These are phyloP conservation scores for Pyralis farinalis DNA, from an alignment of 2,888 invertebrate genomes.

Conservation along the genomic window DNA sequence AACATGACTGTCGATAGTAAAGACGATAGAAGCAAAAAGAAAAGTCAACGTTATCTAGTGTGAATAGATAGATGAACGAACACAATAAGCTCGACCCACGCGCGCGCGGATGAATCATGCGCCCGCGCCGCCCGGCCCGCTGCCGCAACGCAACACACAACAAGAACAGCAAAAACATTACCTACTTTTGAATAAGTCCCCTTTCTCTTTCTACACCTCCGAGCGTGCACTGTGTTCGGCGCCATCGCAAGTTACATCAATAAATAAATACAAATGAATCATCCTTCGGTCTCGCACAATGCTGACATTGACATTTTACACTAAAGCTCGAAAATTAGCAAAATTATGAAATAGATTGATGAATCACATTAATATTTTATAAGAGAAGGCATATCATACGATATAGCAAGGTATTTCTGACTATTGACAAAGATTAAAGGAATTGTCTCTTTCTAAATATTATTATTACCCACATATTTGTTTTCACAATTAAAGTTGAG, in stretches of 20 bases:
- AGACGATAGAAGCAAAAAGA: constrained; percentile 52
- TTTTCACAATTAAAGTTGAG: too few relatives aligned
- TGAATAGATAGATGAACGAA: constrained; percentile 54
- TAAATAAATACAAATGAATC: constrained; percentile 42
- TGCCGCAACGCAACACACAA: constrained; percentile 30
- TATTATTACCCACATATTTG: too few relatives aligned
- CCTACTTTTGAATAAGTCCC: constrained; percentile 79
- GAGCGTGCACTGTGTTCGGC: constrained; percentile 54
- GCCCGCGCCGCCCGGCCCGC: constrained; percentile 36
- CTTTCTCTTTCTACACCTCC: constrained; percentile 79
- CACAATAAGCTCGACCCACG: constrained; percentile 75
- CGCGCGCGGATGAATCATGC: constrained; percentile 75
- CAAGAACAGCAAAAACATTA: constrained; percentile 76
- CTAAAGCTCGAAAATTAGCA: too few relatives aligned
- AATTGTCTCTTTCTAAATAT: too few relatives aligned
- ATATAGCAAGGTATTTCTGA: too few relatives aligned
- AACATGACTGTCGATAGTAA: constrained; percentile 31
- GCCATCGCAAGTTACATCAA: constrained; percentile 57
- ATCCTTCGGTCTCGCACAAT: constrained; percentile 26
- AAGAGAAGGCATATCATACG: constrained; percentile 20
- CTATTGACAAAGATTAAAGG: too few relatives aligned
- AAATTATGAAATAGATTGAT: constrained; percentile 14
- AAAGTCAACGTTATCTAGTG: constrained; percentile 58
- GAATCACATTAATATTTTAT: constrained; percentile 46
- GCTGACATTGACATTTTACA: constrained; percentile 2